phyloP scores from a whole-genome alignment of 2,888 invertebrate genomes.

The Norana najaformis region DNA sequence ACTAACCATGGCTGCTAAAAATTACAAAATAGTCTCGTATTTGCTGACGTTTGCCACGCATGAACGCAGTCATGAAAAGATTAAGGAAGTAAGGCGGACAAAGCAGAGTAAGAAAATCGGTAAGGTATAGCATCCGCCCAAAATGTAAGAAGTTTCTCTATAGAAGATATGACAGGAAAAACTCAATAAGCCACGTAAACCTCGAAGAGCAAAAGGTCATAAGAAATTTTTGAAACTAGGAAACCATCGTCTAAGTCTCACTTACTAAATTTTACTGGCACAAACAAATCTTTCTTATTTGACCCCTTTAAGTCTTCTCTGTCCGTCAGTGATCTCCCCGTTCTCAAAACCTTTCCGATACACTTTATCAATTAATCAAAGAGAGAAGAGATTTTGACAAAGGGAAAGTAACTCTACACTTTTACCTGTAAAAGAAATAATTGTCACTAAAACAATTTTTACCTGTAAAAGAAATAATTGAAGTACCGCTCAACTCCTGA shows the following conservation, averaged over 20 bases:
- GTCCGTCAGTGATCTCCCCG: too few species aligned
- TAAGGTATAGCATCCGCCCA: too few species aligned
- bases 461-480: background rate
- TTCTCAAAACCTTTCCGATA: background rate
- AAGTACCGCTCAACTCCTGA: background rate
- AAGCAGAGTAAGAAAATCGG: too few species aligned
- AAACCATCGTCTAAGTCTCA: background rate
- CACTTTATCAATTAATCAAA: background rate
- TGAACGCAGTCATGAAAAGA: background rate
- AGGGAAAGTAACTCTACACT: background rate
- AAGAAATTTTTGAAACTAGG: background rate
- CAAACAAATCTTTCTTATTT: background rate
- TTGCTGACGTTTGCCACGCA: too few species aligned
- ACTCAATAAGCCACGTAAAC: background rate
- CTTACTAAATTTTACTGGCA: too few species aligned
- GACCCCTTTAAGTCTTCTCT: background rate
- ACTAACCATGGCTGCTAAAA: constrained; percentile 3
- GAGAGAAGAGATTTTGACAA: background rate
- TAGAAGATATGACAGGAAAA: too few species aligned
- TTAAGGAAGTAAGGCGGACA: background rate
- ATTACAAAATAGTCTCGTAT: background rate
- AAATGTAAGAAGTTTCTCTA: too few species aligned
- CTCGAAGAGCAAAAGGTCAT: background rate
- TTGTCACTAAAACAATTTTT: too few species aligned
- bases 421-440: background rate